Evolutionary conservation across 2,888 invertebrate genomes (phyloP), one percentile per base, ranked within the genome.

Genomic region (Junonia oenone): DNA sequence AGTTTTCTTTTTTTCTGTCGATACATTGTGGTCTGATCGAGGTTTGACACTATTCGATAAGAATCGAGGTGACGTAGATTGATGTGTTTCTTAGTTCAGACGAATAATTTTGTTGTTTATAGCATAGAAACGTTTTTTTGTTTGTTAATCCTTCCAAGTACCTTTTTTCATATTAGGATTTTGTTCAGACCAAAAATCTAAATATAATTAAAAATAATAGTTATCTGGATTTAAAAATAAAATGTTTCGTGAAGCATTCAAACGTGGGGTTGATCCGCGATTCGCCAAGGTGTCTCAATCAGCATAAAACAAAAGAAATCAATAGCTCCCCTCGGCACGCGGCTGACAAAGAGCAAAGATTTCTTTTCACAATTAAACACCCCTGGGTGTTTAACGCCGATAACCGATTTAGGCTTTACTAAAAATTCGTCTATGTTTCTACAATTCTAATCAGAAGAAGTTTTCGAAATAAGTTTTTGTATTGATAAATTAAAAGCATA

Each of bases 271-370:
- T 43, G 43, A 43, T 66, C 72, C 78, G 76, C 76, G 77, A 73
- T 76, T 76, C 75, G 77, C 78, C 75, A 86, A 90, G 90, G 90
- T 90, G 90, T 89, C 90, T 87, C 90, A 90, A 90, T 90, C 90
- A 90, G 89, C 90, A 90, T 90, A 90, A 90, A 90, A 90, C 90
- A 90, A 90, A 89, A 89, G 90, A 89, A 90, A 90, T 90, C 90
- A 90, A 90, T 90, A 88, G 82, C 73, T 71, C 78, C 83, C 84
- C 78, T 72, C 76, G 71, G 69, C 69, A 69, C 73, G 43, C 43
- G 76, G 74, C 89, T 86, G 85, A 86, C 88, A 89, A 88, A 89
- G 88, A 86, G 83, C 88, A 89, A 88, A 87, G 89, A 90, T 90
- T 90, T 90, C 90, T 90, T 89, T 89, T 89, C 86, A 86, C 89